Evolutionary conservation across 1,140 invertebrate genomes (phyloP).

Genomic region (Drosophila sproati): DNA sequence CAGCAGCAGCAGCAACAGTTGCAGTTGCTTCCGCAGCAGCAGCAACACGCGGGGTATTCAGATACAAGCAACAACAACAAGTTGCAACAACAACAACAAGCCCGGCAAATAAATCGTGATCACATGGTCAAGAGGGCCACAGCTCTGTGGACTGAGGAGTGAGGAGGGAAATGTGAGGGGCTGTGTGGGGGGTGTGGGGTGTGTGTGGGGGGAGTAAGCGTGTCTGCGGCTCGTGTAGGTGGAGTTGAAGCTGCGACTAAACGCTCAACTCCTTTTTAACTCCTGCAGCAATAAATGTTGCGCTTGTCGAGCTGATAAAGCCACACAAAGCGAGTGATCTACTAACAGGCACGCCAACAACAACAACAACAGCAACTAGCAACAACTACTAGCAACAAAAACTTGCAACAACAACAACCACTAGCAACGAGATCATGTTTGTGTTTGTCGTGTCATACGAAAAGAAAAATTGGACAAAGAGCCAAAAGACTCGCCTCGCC

Average conservation of each 20-base stretch:
- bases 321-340: conserved; percentile 83
- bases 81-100: conserved; percentile 50
- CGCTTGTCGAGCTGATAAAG: conserved; percentile 80
- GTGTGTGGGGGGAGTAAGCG: conserved; percentile 7
- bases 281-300: conserved; percentile 82
- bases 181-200: conserved; percentile 3
- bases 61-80: conserved; percentile 59
- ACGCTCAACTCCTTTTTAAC: conserved; percentile 74
- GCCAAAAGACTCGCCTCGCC: conserved; percentile 27
- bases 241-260: conserved; percentile 58
- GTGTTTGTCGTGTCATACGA: conserved; percentile 84
- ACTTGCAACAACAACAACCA: conserved; percentile 44
- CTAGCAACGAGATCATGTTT: conserved; percentile 80
- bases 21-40: conserved; percentile 60
- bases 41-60: conserved; percentile 73
- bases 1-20: conserved; percentile 39
- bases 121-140: conserved; percentile 81
- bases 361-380: conserved; percentile 46
- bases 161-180: conserved; percentile 6
- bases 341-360: conserved; percentile 80
- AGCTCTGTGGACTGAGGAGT: not conserved
- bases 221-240: conserved; percentile 42
- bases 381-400: conserved; percentile 44
- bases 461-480: conserved; percentile 72
- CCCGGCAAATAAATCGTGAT: conserved; percentile 84